Evolutionary conservation across 2,113 vertebrate genomes (phyloP).

Genomic region (Peromyscus leucopus): DNA sequence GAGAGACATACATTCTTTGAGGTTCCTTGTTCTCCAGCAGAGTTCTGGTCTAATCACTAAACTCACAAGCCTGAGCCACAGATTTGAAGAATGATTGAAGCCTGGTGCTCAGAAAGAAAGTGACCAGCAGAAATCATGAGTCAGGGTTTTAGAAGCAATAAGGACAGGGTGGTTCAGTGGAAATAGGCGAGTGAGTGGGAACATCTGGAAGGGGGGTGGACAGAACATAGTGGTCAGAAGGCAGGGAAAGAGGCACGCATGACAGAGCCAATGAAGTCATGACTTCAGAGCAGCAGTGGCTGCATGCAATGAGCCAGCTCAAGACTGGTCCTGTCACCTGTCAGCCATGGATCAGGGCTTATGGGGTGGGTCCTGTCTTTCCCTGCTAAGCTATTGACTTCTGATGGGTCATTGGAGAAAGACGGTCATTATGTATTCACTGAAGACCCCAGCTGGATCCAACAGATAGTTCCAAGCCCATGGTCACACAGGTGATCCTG

Average conservation of each 20-base stretch:
- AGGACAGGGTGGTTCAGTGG: background rate
- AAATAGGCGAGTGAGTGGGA: too few relatives aligned
- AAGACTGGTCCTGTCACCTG: background rate
- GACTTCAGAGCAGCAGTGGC: background rate
- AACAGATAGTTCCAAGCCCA: background rate
- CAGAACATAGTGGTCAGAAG: too few relatives aligned
- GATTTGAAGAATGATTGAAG: background rate
- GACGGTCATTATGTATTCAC: too few relatives aligned
- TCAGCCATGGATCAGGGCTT: background rate
- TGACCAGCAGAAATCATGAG: background rate
- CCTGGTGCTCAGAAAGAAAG: background rate
- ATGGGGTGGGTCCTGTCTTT: background rate
- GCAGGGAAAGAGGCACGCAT: background rate
- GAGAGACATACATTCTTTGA: background rate
- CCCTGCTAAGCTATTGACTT: background rate
- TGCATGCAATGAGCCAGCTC: background rate
- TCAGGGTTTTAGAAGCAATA: background rate
- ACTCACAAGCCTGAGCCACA: background rate
- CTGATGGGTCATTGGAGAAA: background rate
- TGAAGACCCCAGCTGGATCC: too few relatives aligned
- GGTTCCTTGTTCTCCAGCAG: background rate
- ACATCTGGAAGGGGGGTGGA: too few relatives aligned
- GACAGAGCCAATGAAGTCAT: background rate
- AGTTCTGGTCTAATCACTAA: background rate
- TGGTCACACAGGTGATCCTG: background rate